Evolutionary conservation across 1,140 invertebrate species (phyloP), one percentile per base, ranked within the genome.

Genomic region (Drosophila insularis): DNA sequence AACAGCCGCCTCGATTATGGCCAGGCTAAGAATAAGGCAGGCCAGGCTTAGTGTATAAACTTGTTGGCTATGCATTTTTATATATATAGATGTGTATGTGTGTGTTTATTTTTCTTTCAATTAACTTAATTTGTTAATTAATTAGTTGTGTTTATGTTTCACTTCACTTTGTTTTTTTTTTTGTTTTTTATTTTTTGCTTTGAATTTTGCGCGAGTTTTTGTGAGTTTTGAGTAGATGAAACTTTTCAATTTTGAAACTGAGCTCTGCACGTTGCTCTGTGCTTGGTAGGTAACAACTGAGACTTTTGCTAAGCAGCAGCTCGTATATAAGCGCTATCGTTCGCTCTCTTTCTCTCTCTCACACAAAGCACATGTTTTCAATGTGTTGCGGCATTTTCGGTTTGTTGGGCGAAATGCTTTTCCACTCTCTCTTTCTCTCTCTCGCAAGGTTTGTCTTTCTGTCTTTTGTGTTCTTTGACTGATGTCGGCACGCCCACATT

Each of bases 31-130:
- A 71, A 75, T 69, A 14, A 89, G 71, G 59, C 84, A 79, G 62
- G 63, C 72, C 58, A 89, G 68, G 69, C 74, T 68, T 81, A 32
- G 65, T 35, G 78, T 77, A 77, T 65, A 85, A 69, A 90, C 69
- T 90, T 84, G 89, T 69, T 84, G 64, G 72, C 73, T 73, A 68
- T 74, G 79, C 90, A 91, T 90, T 81, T 81, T 75, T 27, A 27
- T 27, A 1, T 27, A 27, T 27, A 5, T 27, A 5, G 56, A 1
- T 46, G 7, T 46, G 43, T 19, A 0, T 63, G 43, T 60, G 59
- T 71, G 50, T 43, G 56, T 68, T 71, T 67, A 23, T 50, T 61
- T 56, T 19, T 21, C 17, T 27, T 31, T 39, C 37, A 50, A 7
- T 61, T 13, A 31, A 63, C 53, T 61, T 54, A 46, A 50, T 69